These are phyloP conservation scores for Tetrao urogallus DNA, from an alignment of 2,113 vertebrate genomes.

Conservation along the genomic window DNA sequence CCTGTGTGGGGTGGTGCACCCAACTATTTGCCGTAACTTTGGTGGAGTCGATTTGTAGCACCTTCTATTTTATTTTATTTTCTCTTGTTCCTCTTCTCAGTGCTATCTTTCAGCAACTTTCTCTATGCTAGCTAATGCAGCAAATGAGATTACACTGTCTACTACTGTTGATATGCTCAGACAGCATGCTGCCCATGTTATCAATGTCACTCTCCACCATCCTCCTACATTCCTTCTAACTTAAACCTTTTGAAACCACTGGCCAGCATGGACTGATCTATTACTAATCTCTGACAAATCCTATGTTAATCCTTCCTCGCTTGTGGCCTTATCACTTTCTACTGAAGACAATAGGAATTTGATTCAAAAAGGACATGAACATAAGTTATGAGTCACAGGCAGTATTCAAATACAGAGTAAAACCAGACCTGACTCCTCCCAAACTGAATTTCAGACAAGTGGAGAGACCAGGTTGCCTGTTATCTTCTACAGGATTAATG, in stretches of 20 bases:
- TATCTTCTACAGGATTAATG: neutral
- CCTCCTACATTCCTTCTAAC: neutral
- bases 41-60: neutral
- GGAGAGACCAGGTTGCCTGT: neutral
- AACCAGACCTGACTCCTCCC: neutral
- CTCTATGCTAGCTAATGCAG: neutral
- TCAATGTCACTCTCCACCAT: neutral
- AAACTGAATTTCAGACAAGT: neutral
- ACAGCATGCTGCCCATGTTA: neutral
- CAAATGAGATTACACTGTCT: constrained; percentile 37
- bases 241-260: constrained; percentile 47
- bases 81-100: neutral
- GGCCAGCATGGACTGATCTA: constrained; percentile 17
- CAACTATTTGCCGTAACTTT: neutral
- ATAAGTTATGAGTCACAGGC: fast-evolving
- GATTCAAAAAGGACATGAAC: neutral
- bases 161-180: neutral
- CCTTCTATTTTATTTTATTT: neutral
- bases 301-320: constrained; percentile 53
- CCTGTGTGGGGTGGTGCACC: neutral
- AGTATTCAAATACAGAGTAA: fast-evolving
- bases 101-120: neutral
- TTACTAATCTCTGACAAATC: constrained; percentile 59
- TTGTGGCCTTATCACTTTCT: neutral
- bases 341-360: neutral